Evolutionary conservation across 2,113 vertebrate genomes (phyloP), one percentile per base, ranked within the genome.

Genomic region (Mastomys coucha): DNA sequence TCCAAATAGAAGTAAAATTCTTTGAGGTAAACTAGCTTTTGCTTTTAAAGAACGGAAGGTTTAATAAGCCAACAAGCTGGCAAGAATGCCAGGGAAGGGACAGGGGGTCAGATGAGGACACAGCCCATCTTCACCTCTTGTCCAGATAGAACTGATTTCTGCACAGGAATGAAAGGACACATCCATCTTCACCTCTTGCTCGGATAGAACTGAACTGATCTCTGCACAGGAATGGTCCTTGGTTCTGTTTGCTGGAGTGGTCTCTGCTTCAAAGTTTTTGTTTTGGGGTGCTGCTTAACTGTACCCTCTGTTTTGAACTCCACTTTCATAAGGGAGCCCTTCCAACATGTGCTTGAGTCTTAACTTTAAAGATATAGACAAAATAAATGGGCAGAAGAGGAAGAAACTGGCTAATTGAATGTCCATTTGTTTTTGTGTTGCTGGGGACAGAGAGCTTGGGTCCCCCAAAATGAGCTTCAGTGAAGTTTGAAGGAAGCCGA

Each of bases 11-110:
- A 98, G 98, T 93, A 98, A 92, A 97, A 97, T 91, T 96, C 80
- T 98, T 91, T 98, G 98, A 99, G 98, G 98, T 99, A 99, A 98
- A 98, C 95, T 97, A 98, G 98, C 97, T 78, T 97, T 97, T 98
- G 96, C 97, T 94, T 94, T 91, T 75, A 80, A 97, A 98, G 97
- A 98, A 98, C 65, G n/a, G 94, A 98, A 98, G 89, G 95, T 97
- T 93, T 80, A 92, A 88, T 1, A n/a, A 90, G 58, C 89, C 95
- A 92, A 97, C 96, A 80, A 97, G 96, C 97, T 84, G 97, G 92
- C 72, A 12, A 89, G 94, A 91, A 96, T 87, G 0, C 58, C 17
- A 0, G 96, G 94, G 88, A n/a, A 95, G 26, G 45, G 39, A 17
- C 53, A 0, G 95, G 87, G 96, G 96, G 88, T 96, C 22, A 78